Conservation (phyloP, 1,140 invertebrate genomes). For the Macrocentrus cingulum region DNA sequence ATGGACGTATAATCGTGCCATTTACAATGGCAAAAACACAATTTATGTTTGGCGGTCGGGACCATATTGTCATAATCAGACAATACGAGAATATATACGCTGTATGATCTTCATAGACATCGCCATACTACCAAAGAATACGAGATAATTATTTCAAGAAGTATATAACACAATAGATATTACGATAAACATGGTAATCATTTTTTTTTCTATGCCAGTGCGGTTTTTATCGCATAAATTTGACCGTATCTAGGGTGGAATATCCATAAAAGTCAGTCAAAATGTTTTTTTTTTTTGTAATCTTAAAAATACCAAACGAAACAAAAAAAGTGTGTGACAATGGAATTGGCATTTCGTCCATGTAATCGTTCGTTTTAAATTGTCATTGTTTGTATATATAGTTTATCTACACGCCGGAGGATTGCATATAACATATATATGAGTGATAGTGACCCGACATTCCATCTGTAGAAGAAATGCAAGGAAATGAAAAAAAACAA, state of each 20-base stretch:
- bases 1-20: neutral
- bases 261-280: neutral
- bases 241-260: neutral
- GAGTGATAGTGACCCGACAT: slow-evolving; percentile 22
- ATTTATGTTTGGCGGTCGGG: slow-evolving; percentile 23
- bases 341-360: slow-evolving; percentile 22
- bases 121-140: slow-evolving; percentile 25
- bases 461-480: no score
- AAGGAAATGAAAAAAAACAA: no score
- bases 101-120: slow-evolving; percentile 18
- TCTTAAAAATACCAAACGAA: neutral
- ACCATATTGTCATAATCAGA: slow-evolving; percentile 22
- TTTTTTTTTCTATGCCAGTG: neutral
- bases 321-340: neutral
- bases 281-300: neutral
- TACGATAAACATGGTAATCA: slow-evolving; percentile 6
- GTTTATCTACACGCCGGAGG: slow-evolving; percentile 19
- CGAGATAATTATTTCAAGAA: neutral
- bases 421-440: slow-evolving; percentile 23
- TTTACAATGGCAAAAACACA: slow-evolving; percentile 2
- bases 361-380: slow-evolving; percentile 22
- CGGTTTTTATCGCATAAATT: slow-evolving; percentile 5
- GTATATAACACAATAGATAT: neutral
- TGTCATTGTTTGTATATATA: slow-evolving; percentile 26
- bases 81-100: slow-evolving; percentile 11